phyloP scores from a whole-genome alignment of 2,888 invertebrate species.

The Parelbella ahira region DNA sequence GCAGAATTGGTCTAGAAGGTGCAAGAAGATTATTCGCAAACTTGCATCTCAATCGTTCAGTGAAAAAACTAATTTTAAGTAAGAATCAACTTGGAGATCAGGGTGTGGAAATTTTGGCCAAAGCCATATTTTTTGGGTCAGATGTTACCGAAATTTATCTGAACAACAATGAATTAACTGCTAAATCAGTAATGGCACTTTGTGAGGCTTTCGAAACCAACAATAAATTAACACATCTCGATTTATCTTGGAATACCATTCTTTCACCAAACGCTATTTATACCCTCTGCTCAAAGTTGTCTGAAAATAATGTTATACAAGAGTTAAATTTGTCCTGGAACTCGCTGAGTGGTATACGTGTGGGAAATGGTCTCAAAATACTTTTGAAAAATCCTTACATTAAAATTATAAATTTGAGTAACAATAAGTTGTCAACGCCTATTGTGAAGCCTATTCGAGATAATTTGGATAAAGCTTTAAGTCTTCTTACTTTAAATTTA shows the following conservation, averaged over 20 bases:
- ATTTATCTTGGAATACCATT: conserved; percentile 43
- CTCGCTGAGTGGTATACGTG: conserved; percentile 31
- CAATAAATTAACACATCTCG: conserved; percentile 37
- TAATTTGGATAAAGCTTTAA: conserved; percentile 34
- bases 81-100: conserved; percentile 36
- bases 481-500: conserved; percentile 40
- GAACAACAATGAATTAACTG: conserved; percentile 42
- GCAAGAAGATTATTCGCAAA: conserved; percentile 32
- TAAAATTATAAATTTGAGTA: conserved; percentile 34
- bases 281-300: conserved; percentile 32
- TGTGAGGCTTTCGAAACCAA: conserved; percentile 38
- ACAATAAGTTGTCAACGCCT: conserved; percentile 35
- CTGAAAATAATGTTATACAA: conserved; percentile 31
- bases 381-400: conserved; percentile 32
- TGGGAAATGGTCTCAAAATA: conserved; percentile 33
- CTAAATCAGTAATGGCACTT: conserved; percentile 33
- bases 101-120: conserved; percentile 36
- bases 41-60: conserved; percentile 33
- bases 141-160: conserved; percentile 37
- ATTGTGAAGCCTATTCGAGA: conserved; percentile 34
- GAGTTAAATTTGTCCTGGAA: conserved; percentile 44
- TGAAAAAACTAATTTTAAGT: conserved; percentile 35
- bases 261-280: conserved; percentile 33
- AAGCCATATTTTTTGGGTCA: conserved; percentile 33
- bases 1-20: conserved; percentile 39